Evolutionary conservation across 64 coral and sea anemone genomes (phyloP), one percentile per base, ranked within the genome.

Genomic region (Stichodactyla helianthus): DNA sequence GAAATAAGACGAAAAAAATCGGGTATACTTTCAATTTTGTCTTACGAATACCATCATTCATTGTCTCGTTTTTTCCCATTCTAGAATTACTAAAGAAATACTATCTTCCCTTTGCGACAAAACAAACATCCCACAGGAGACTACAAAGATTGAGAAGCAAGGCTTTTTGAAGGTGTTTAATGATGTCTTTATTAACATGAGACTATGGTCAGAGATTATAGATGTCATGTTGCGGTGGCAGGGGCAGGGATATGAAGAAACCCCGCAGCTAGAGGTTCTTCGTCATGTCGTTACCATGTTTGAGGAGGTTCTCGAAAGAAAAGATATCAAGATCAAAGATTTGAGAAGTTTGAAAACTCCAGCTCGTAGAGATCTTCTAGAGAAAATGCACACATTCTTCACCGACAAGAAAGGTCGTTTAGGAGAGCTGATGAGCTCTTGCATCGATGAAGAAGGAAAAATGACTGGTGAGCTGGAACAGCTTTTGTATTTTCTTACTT

Each of bases 261-360:
- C 13, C 7, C 50, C 50, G 52, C 35, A 81, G 0, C 3, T 81
- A 16, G 50, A 51, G 0, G 16, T 28, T 2, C 78, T 81, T 18
- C 1, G 26, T 52, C 50, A 52, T 3, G 78, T 20, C 14, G 17
- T 81, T 81, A 15, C 12, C 13, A 53, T 20, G 53, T 81, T 81
- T 28, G 35, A 52, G n/a, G 6, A 81, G 4, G 78, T 17, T 4
- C 31, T 81, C n/a, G 78, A 81, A 54, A 22, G 14, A 22, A 81
- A 81, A 53, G 7, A 18, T 20, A 81, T 81, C 51, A 81, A 81
- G 78, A 81, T 81, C 78, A 81, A 54, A 20, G 78, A 81, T 54
- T 54, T 81, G 35, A 54, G 17, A 52, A 81, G 16, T 0, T 7
- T 81, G 12, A 20, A 44, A 23, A 20, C 7, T 18, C 4, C 15